phyloP scores from a whole-genome alignment of 2,113 vertebrate species.

The Hyperoodon ampullatus region DNA sequence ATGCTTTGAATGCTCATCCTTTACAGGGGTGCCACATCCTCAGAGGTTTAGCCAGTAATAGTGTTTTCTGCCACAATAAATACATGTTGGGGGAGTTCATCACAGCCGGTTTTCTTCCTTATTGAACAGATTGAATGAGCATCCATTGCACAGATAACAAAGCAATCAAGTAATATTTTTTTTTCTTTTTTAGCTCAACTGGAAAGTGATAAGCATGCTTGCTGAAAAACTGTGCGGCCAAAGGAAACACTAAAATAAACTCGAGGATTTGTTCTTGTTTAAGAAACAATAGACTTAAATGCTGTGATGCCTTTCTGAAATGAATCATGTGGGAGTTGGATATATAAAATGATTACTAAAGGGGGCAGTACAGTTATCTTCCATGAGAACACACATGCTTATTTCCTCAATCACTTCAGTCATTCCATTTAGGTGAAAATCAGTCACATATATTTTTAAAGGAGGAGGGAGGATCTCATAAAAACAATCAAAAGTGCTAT shows the following conservation, averaged over 20 bases:
- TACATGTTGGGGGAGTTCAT: background rate
- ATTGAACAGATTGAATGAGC: conserved; percentile 46
- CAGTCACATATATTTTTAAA: background rate
- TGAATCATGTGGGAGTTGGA: fast-evolving
- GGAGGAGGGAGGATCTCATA: background rate
- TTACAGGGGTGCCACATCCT: background rate
- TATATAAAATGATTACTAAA: background rate
- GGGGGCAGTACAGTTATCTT: background rate
- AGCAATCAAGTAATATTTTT: conserved; percentile 25
- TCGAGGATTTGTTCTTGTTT: background rate
- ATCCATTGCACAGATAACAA: conserved; percentile 40
- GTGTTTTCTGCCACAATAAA: conserved; percentile 47
- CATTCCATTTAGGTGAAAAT: background rate
- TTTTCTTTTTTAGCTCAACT: background rate
- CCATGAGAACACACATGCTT: background rate
- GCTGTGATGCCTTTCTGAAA: background rate
- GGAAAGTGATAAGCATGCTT: background rate
- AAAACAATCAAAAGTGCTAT: background rate
- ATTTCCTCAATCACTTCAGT: background rate
- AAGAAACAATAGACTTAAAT: background rate
- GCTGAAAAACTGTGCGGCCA: background rate
- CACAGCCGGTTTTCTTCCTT: background rate
- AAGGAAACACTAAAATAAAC: background rate
- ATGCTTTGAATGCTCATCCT: conserved; percentile 52
- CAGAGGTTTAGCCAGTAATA: background rate